Conservation (phyloP, 2,888 invertebrate genomes). For the Xestobium rufovillosum region DNA sequence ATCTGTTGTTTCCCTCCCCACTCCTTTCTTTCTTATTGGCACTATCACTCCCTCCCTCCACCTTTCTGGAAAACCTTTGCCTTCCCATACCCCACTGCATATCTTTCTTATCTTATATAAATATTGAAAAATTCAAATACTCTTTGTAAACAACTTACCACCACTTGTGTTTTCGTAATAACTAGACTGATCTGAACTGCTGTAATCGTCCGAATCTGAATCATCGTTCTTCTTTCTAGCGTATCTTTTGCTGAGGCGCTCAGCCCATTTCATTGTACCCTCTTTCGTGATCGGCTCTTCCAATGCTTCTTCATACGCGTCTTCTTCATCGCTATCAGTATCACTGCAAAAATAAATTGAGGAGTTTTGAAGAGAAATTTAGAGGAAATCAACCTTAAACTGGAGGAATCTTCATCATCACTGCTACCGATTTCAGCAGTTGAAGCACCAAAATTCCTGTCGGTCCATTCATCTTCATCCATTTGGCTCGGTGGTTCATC, state of each 20-base stretch:
- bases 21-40: too few species aligned
- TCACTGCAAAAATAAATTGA: constrained; percentile 41
- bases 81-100: too few species aligned
- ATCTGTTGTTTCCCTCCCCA: too few species aligned
- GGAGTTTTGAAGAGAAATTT: constrained; percentile 6
- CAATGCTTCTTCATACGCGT: constrained; percentile 60
- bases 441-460: constrained; percentile 81
- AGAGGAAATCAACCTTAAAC: constrained; percentile 41
- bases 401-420: constrained; percentile 57
- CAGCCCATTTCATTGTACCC: constrained; percentile 61
- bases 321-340: constrained; percentile 56
- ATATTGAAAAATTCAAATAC: too few species aligned
- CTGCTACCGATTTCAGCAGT: constrained; percentile 54
- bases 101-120: too few species aligned
- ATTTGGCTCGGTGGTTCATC: constrained; percentile 67
- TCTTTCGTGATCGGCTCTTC: constrained; percentile 57
- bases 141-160: constrained; percentile 35
- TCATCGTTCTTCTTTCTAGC: constrained; percentile 33
- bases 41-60: too few species aligned
- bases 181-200: constrained; percentile 43
- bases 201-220: constrained; percentile 38
- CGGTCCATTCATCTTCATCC: constrained; percentile 95
- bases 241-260: constrained; percentile 58
- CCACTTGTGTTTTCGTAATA: constrained; percentile 46
- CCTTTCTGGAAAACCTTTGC: too few species aligned